Percentiles rank a stretch among this genome's conserved stretches.
phyloP scores from a whole-genome alignment of 37 sponge, comb jelly and placozoan species.

The Agelas oroides region DNA sequence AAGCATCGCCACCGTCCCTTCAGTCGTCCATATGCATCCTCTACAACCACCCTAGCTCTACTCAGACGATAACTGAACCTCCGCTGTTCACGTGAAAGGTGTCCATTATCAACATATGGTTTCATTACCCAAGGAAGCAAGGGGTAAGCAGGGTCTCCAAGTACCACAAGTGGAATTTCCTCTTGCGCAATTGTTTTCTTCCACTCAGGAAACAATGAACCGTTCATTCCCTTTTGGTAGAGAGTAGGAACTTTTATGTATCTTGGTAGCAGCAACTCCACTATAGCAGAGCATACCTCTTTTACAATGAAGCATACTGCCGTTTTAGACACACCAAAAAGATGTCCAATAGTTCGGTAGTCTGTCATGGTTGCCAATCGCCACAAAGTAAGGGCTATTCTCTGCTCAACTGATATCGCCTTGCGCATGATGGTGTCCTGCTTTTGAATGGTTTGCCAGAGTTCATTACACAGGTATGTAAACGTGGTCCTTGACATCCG shows the following conservation, averaged over 20 bases:
- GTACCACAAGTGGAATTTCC: constrained; percentile 19
- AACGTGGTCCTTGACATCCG: constrained; percentile 25
- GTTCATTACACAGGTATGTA: constrained; percentile 18
- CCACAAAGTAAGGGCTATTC: constrained; percentile 51
- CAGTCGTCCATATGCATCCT: not conserved
- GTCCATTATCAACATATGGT: not conserved
- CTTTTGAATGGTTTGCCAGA: constrained; percentile 3
- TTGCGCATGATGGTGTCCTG: constrained; percentile 24
- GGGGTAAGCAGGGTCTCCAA: not conserved
- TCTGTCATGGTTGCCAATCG: constrained; percentile 42
- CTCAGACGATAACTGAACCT: not conserved
- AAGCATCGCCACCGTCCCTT: not conserved
- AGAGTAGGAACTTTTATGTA: constrained; percentile 36
- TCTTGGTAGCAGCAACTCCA: constrained; percentile 31
- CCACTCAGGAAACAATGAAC: not conserved
- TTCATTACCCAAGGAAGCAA: not conserved
- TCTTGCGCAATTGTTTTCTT: not conserved
- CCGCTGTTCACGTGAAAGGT: constrained; percentile 11
- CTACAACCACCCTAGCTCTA: no score
- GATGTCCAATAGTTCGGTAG: constrained; percentile 56
- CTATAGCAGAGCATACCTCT: constrained; percentile 46
- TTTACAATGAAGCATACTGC: constrained; percentile 47
- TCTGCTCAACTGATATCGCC: constrained; percentile 6
- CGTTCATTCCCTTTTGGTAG: not conserved
- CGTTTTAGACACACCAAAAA: constrained; percentile 55